Conservation (phyloP, 2,113 vertebrate genomes). For the Todiramphus chloris region DNA sequence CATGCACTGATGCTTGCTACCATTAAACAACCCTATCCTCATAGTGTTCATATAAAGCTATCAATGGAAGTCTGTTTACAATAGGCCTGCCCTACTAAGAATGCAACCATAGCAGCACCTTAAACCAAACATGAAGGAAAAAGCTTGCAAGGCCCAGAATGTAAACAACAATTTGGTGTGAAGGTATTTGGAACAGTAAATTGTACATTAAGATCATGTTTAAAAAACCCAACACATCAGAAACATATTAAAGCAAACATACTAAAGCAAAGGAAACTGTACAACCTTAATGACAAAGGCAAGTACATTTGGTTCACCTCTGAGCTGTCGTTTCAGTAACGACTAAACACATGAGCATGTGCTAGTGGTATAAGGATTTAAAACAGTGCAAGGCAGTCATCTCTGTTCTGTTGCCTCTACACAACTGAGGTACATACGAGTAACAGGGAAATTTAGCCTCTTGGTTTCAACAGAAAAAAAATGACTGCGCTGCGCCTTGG, state of each 20-base stretch:
- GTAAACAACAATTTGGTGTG: neutral
- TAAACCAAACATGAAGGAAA: neutral
- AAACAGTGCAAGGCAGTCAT: neutral
- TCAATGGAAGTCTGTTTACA: neutral
- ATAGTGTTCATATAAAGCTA: neutral
- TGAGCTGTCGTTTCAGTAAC: neutral
- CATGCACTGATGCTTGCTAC: neutral
- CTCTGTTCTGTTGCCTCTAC: neutral
- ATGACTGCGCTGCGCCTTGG: neutral
- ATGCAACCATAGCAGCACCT: slow-evolving; percentile 24
- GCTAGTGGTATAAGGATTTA: neutral
- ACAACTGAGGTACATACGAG: neutral
- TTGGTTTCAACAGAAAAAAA: neutral
- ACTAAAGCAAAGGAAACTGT: slow-evolving; percentile 48
- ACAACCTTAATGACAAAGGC: neutral
- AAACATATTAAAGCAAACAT: slow-evolving; percentile 34
- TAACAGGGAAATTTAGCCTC: neutral
- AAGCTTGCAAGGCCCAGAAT: neutral
- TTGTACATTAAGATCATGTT: neutral
- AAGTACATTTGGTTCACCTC: slow-evolving; percentile 23
- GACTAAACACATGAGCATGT: neutral
- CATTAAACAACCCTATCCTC: neutral
- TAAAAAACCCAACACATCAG: neutral
- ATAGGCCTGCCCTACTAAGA: neutral
- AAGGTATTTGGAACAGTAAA: slow-evolving; percentile 25